Evolutionary conservation across 2,888 invertebrate genomes (phyloP).

Genomic region (Leptinotarsa rubiginosa): DNA sequence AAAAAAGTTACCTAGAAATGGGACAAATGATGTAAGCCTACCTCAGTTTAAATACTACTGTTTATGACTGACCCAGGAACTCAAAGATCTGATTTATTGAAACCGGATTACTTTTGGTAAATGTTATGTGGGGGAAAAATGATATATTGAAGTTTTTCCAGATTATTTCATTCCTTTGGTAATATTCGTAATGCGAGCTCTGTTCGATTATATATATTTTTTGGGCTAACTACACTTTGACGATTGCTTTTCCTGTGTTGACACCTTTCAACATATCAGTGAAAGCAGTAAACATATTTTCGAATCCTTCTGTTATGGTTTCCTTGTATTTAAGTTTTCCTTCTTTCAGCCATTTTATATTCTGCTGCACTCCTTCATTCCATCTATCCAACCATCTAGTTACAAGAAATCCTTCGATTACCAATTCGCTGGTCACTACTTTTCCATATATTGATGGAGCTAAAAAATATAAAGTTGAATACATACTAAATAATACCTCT

Average conservation of each 20-base stretch:
- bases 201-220: too few relatives aligned
- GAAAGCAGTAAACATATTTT: constrained; percentile 61
- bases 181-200: too few relatives aligned
- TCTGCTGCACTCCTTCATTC: constrained; percentile 74
- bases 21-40: too few relatives aligned
- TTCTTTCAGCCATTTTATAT: constrained; percentile 74
- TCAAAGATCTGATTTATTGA: too few relatives aligned
- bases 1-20: too few relatives aligned
- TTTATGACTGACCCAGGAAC: too few relatives aligned
- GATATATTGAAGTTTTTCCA: too few relatives aligned
- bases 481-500: too few relatives aligned
- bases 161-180: too few relatives aligned
- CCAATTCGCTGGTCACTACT: constrained; percentile 49
- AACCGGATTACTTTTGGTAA: too few relatives aligned
- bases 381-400: constrained; percentile 66
- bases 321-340: constrained; percentile 79
- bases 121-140: too few relatives aligned
- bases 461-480: constrained; percentile 37
- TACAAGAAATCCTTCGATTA: constrained; percentile 55
- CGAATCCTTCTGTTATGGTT: constrained; percentile 75
- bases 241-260: constrained; percentile 56
- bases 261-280: constrained; percentile 53
- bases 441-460: constrained; percentile 33
- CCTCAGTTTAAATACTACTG: too few relatives aligned
- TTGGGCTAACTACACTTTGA: constrained; percentile 44